Conservation (phyloP, 2,888 invertebrate genomes). For the Arctia plantaginis region DNA sequence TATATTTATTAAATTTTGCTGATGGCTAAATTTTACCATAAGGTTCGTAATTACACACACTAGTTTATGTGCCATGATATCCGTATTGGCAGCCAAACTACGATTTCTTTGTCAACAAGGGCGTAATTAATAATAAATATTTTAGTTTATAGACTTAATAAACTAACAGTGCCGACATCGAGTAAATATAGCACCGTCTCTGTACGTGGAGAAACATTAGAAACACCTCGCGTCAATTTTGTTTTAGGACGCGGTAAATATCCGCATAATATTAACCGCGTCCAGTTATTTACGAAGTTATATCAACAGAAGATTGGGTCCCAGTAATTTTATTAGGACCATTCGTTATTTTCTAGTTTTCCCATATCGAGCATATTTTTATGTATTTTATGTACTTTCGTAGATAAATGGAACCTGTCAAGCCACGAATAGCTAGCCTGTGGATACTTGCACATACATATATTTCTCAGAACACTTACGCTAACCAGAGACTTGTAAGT, state of each 20-base stretch:
- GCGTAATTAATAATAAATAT: background rate
- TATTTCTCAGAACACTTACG: slow-evolving; percentile 13
- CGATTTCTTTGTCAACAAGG: background rate
- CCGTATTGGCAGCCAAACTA: background rate
- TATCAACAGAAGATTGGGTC: too few species aligned
- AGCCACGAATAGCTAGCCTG: background rate
- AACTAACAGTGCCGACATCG: background rate
- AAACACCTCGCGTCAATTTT: background rate
- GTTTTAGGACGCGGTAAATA: background rate
- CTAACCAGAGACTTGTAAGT: slow-evolving; percentile 11
- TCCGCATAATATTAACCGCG: too few species aligned
- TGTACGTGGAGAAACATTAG: background rate
- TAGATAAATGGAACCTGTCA: background rate
- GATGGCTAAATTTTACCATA: background rate
- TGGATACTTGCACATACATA: background rate
- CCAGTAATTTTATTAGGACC: background rate
- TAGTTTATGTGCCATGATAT: background rate
- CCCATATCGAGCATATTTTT: background rate
- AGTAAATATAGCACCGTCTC: background rate
- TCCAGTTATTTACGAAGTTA: too few species aligned
- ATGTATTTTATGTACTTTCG: background rate
- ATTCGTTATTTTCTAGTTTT: background rate
- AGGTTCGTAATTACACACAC: slow-evolving; percentile 11
- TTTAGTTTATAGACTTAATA: background rate
- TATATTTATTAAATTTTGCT: background rate